Evolutionary conservation across 2,113 vertebrate genomes (phyloP), one percentile per base, ranked within the genome.

Genomic region (Lagopus muta): DNA sequence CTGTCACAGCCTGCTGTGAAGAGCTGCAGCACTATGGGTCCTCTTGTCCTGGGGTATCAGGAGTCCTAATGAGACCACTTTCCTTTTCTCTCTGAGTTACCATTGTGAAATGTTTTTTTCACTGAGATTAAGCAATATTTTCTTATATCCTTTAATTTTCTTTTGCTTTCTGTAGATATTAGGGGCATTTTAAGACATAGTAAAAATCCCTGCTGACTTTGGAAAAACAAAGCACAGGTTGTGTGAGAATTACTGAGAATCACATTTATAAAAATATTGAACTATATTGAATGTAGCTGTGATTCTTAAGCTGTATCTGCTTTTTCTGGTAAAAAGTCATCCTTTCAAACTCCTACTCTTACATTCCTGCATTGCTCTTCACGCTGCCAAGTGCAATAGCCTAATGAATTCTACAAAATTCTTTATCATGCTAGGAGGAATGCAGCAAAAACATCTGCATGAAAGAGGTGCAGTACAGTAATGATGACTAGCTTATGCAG

Each of bases 311-410:
- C 12, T 32, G 55, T 71, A 83, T 60, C 75, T 83, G 62, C 69
- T 90, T 91, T 92, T 94, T 83, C 62, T 85, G 36, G 19, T 80
- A 45, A 82, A 64, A 95, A 89, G 57, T 60, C 2, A 25, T 82
- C 50, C 28, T 84, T 83, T 64, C 65, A 67, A 81, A 48, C 50
- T 40, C 18, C 32, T 62, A 42, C 47, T 89, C 77, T 74, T 24
- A 34, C 3, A 0, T 55, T 90, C 74, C 67, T 76, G 20, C 45
- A 50, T 50, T 83, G 61, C n/a, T 84, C 36, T 78, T 70, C 77
- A 13, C 50, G 65, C 58, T 77, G 79, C 79, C 81, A 92, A 93
- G 36, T 62, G 77, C 36, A 94, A 91, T 81, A 92, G 58, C 48
- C 11, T 70, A 55, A 92, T 64, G 36, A 73, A 81, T 81, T 86